A percentile compares a stretch with the other conserved stretches of the same genome.
Conservation (phyloP, 1,140 invertebrate species). For the Ostrea edulis region DNA sequence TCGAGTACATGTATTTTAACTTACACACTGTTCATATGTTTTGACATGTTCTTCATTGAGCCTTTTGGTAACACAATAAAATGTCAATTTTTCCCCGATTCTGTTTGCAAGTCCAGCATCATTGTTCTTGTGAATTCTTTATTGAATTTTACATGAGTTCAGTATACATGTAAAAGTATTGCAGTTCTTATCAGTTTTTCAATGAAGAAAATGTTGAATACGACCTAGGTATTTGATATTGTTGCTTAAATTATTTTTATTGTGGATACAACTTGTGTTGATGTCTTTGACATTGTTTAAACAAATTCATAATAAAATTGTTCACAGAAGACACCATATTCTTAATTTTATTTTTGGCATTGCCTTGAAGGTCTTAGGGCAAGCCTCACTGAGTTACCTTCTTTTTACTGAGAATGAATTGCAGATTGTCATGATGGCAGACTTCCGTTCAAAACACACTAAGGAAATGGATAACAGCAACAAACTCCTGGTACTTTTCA, state of each 20-base stretch:
- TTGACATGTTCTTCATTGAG: slow-evolving; percentile 33
- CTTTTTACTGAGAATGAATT: no score
- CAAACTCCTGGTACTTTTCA: no score
- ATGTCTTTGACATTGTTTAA: slow-evolving; percentile 28
- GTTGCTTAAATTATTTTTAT: slow-evolving; percentile 38
- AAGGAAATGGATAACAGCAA: no score
- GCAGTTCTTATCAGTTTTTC: slow-evolving; percentile 21
- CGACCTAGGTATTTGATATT: background rate
- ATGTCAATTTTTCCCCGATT: background rate
- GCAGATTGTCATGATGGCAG: no score
- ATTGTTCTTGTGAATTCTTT: background rate
- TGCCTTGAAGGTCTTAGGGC: no score
- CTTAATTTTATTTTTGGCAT: no score
- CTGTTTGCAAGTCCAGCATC: background rate
- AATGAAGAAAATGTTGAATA: slow-evolving; percentile 2
- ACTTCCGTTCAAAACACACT: no score
- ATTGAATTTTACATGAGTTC: slow-evolving; percentile 8
- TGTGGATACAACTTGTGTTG: slow-evolving; percentile 24
- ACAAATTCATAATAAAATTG: slow-evolving; percentile 32
- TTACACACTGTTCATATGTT: background rate
- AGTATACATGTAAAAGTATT: background rate
- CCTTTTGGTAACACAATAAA: background rate
- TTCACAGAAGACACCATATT: background rate
- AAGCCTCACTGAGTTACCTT: no score
- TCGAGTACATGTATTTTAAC: background rate